These are phyloP conservation scores for Zeus faber DNA, from an alignment of 2,113 vertebrate genomes.

Conservation along the genomic window DNA sequence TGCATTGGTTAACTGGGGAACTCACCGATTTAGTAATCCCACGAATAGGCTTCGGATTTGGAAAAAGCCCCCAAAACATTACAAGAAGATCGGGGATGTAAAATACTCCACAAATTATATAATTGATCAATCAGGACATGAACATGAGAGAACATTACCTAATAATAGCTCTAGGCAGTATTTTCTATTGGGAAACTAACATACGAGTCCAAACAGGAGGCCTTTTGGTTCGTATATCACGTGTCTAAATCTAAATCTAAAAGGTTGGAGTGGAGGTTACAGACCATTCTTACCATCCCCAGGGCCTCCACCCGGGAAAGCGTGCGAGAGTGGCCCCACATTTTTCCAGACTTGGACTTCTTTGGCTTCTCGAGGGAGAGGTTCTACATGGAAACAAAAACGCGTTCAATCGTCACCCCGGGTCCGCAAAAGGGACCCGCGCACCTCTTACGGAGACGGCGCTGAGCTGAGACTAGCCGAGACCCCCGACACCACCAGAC, in stretches of 20 bases:
- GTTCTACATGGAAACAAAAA: conserved; percentile 50
- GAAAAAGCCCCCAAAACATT: conserved; percentile 51
- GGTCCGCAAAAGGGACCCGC: too few species aligned
- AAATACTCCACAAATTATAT: conserved; percentile 13
- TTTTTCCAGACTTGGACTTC: conserved; percentile 77
- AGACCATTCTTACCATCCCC: conserved; percentile 73
- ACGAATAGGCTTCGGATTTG: conserved; percentile 71
- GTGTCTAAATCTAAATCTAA: not conserved
- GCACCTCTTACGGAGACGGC: too few species aligned
- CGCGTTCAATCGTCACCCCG: too few species aligned
- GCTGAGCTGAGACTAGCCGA: too few species aligned
- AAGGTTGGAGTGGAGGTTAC: not conserved
- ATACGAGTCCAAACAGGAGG: not conserved
- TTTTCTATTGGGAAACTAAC: not conserved
- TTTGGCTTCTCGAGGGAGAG: conserved; percentile 82
- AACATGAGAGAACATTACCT: too few species aligned
- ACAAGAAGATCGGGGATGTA: conserved; percentile 27
- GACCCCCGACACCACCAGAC: too few species aligned
- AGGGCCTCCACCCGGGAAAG: conserved; percentile 86
- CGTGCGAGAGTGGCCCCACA: conserved; percentile 85
- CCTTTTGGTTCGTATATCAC: not conserved
- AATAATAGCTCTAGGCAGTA: not conserved
- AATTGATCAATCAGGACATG: not conserved
- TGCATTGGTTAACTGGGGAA: too few species aligned
- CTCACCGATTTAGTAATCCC: conserved; percentile 79